These are phyloP conservation scores for Athalia circularis DNA, from an alignment of 2,888 invertebrate genomes.

Conservation along the genomic window DNA sequence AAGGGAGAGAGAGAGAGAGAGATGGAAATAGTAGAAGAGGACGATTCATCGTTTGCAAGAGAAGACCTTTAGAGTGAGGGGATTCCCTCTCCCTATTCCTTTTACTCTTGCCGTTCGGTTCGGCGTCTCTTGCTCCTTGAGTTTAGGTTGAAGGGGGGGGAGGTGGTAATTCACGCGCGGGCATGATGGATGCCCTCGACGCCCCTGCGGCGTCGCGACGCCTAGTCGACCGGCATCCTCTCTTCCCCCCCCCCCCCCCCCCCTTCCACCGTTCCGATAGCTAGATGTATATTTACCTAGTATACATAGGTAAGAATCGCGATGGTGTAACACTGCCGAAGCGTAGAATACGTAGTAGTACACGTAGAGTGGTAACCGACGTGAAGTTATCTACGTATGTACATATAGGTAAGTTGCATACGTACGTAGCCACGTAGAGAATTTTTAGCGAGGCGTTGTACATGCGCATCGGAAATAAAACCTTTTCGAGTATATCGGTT, in stretches of 20 bases:
- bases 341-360: no score
- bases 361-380: no score
- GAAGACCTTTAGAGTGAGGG: conserved; percentile 2
- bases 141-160: conserved; percentile 55
- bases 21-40: conserved; percentile 48
- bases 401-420: no score
- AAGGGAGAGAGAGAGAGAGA: conserved; percentile 48
- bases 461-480: no score
- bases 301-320: no score
- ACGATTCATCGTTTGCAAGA: conserved; percentile 45
- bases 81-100: background rate
- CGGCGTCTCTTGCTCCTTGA: conserved; percentile 54
- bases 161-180: conserved; percentile 69
- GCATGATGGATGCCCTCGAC: conserved; percentile 71
- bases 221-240: conserved; percentile 58
- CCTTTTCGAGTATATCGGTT: no score
- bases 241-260: background rate
- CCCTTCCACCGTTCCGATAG: background rate
- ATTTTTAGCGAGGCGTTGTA: no score
- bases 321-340: no score
- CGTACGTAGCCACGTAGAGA: background rate
- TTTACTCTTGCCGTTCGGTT: conserved; percentile 50
- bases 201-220: conserved; percentile 70
- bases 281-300: background rate
- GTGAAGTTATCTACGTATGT: no score